Conservation (phyloP, 2,888 invertebrate genomes). For the Calliphora vomitoria region DNA sequence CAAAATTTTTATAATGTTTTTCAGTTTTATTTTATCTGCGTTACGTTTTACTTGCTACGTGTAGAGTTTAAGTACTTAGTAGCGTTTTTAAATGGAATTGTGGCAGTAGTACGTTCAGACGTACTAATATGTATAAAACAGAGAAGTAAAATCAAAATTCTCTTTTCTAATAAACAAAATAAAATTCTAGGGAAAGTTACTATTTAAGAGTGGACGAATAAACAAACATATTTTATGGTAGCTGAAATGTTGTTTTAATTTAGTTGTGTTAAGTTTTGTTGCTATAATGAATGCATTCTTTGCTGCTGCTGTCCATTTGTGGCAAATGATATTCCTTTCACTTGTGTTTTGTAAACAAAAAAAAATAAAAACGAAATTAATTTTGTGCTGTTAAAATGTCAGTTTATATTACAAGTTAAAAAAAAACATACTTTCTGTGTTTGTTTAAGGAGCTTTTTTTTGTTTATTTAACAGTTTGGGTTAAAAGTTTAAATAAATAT, state of each 20-base stretch:
- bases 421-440: neutral
- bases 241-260: neutral
- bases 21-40: conserved; percentile 12
- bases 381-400: conserved; percentile 57
- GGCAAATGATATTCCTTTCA: conserved; percentile 62
- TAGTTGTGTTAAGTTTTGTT: no score
- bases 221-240: no score
- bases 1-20: conserved; percentile 19
- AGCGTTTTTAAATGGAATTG: conserved; percentile 52
- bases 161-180: neutral
- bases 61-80: conserved; percentile 48
- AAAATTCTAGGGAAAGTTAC: no score
- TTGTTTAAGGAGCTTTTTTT: conserved; percentile 16
- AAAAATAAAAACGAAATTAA: conserved; percentile 48
- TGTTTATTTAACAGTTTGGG: conserved; percentile 36
- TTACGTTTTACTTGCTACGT: conserved; percentile 50
- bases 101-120: conserved; percentile 45
- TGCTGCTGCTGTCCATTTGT: neutral
- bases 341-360: conserved; percentile 36
- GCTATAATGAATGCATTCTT: neutral
- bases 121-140: neutral
- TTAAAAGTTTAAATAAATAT: conserved; percentile 56
- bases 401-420: conserved; percentile 45
- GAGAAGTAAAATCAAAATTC: conserved; percentile 19
- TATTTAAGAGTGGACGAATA: no score